phyloP scores from a whole-genome alignment of 2,888 invertebrate genomes.

The Xylota sylvarum region DNA sequence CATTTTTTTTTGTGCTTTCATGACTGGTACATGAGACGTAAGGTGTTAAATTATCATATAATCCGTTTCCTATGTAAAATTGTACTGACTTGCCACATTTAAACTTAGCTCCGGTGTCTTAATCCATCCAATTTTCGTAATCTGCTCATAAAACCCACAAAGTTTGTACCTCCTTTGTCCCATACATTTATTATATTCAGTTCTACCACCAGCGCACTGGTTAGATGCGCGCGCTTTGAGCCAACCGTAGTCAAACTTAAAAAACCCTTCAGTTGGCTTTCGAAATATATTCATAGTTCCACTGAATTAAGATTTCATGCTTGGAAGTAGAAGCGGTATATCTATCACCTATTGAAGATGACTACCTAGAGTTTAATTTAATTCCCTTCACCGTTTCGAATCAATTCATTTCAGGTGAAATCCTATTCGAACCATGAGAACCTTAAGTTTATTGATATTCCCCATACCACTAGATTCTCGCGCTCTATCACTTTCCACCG shows the following conservation, averaged over 20 bases:
- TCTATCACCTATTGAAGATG: neutral
- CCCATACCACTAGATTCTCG: neutral
- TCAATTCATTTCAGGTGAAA: conserved; percentile 23
- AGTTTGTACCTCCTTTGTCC: too few relatives aligned
- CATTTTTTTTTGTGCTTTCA: too few relatives aligned
- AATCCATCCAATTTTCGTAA: too few relatives aligned
- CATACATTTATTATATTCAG: neutral
- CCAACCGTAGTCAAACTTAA: neutral
- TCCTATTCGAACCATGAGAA: conserved; percentile 30
- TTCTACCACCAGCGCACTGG: too few relatives aligned
- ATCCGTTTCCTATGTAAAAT: too few relatives aligned
- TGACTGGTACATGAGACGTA: too few relatives aligned
- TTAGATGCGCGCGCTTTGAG: neutral
- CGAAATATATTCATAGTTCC: neutral
- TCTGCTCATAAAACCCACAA: too few relatives aligned
- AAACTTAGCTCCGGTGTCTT: too few relatives aligned
- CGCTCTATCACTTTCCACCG: conserved; percentile 38
- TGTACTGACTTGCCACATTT: too few relatives aligned
- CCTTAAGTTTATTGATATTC: conserved; percentile 49
- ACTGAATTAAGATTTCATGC: neutral
- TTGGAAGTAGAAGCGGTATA: neutral
- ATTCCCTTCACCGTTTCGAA: conserved; percentile 24
- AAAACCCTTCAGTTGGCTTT: neutral
- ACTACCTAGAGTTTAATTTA: conserved; percentile 1
- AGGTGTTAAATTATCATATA: too few relatives aligned